Percentiles rank a stretch among this genome's conserved stretches.
Conservation (phyloP, 2,888 invertebrate genomes). For the Drosophila buzzatii region DNA sequence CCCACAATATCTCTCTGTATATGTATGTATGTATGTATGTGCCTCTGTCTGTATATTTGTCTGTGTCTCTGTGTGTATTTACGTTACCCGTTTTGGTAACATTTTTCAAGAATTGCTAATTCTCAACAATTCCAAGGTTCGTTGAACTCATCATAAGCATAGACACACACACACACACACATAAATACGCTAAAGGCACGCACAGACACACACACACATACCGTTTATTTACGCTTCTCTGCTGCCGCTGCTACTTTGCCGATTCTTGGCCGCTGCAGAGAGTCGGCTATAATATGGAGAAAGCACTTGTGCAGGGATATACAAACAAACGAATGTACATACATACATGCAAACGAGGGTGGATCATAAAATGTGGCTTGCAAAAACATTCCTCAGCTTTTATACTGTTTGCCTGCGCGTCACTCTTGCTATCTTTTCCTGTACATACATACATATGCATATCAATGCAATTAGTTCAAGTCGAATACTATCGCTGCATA, state of each 20-base stretch:
- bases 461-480: slow-evolving; percentile 2
- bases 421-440: no score
- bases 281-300: slow-evolving; percentile 75
- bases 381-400: slow-evolving; percentile 6
- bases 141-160: slow-evolving; percentile 76
- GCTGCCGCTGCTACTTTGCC: slow-evolving; percentile 53
- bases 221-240: slow-evolving; percentile 68
- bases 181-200: slow-evolving; percentile 23
- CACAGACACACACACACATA: slow-evolving; percentile 33
- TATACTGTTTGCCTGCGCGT: neutral
- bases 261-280: slow-evolving; percentile 67
- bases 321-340: slow-evolving; percentile 26
- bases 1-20: slow-evolving; percentile 42
- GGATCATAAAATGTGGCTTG: slow-evolving; percentile 39
- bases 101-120: slow-evolving; percentile 82
- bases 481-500: slow-evolving; percentile 13
- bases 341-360: slow-evolving; percentile 46
- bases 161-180: slow-evolving; percentile 33
- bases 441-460: no score
- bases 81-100: slow-evolving; percentile 80
- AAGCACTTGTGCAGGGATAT: slow-evolving; percentile 72
- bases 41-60: slow-evolving; percentile 36
- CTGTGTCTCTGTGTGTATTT: slow-evolving; percentile 53
- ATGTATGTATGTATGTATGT: no score
- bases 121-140: slow-evolving; percentile 81